Evolutionary conservation across 2,888 invertebrate genomes (phyloP), one percentile per base, ranked within the genome.

Genomic region (Acleris sparsana): DNA sequence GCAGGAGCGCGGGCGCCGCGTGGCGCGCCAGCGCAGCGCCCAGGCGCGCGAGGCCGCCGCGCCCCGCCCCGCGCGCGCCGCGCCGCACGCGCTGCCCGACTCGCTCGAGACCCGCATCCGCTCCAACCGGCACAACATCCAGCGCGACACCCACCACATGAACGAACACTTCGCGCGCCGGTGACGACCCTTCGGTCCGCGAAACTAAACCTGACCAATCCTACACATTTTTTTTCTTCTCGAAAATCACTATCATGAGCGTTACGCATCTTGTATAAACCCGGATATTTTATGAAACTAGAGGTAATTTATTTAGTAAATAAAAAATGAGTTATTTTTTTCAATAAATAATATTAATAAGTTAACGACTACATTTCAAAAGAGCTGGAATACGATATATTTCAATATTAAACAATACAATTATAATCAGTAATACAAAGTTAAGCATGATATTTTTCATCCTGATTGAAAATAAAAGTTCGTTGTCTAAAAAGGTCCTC

Each of bases 41-140:
- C 94, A 91, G 62, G 80, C 87, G 52, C 88, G 82, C 64, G 93
- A 73, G 82, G 69, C 88, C 64, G 93, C 73, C 83, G 69, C 88
- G 88, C 62, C 93, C 96, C 1, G 95, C 95, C 76, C 95, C 70
- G 88, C 72, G 70, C 89, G 71, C 82, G 84, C 73, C 90, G 92
- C 70, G 87, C 93, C 78, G 77, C 93, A 76, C 61, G 94, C 95
- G 0, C 93, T 94, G 72, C 93, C 93, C 22, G 94, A 95, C 63
- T 95, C 96, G 11, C 95, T 99, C 0, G 97, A 97, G 79, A 95
- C 95, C 70, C 94, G 98, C 73, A 95, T 99, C 58, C 97, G 96
- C 79, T 94, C 98, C 16, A 99, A 98, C 82, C 94, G 97, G 52
- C 97, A 98, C 84, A 97, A 97, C 77, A 97, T 98, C 72, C 98